Evolutionary conservation across 2,797 vertebrate species (phyloP), one percentile per base, ranked within the genome.

Genomic region (Syngnathus acus): DNA sequence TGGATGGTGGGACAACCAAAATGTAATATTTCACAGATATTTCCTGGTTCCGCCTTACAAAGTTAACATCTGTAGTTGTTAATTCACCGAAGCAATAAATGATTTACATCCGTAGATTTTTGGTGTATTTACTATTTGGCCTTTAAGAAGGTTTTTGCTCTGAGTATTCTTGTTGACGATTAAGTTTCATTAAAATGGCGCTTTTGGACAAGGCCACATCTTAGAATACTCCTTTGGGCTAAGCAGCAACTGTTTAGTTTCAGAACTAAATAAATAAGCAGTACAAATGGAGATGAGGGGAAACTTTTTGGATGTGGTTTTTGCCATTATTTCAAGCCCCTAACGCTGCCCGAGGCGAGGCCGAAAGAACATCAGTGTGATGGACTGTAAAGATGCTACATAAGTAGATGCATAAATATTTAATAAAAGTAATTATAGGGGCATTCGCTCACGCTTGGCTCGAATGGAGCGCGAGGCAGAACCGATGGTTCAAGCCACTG

Each of bases 321-420:
- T 60, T 63, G 5, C 55, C 64, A 78, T 70, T 66, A 78, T 67
- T 55, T 53, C 79, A 65, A 69, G 59, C 79, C 38, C 71, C 64
- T 64, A 67, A 69, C 58, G 13, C 75, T 73, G 73, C 73, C 72
- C 59, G 63, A 39, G 55, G 70, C 65, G 64, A 66, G 55, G 60
- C 40, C 60, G 48, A 71, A 67, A 43, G 45, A 80, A 66, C 65
- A 75, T 67, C 75, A 69, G 62, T 67, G 70, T 72, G 69, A 65
- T 64, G 65, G 39, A 54, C 71, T 76, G 71, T 65, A 78, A 63
- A 71, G 67, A 70, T 72, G 66, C 69, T n/a, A 62, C 65, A 72
- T 39, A 64, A 72, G 45, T 62, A 50, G 32, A 63, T 68, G 65
- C 38, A 62, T 75, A 68, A 63, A 67, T 78, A 75, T 78, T 81